Conservation (phyloP, 2,113 vertebrate genomes). For the Mugil cephalus region DNA sequence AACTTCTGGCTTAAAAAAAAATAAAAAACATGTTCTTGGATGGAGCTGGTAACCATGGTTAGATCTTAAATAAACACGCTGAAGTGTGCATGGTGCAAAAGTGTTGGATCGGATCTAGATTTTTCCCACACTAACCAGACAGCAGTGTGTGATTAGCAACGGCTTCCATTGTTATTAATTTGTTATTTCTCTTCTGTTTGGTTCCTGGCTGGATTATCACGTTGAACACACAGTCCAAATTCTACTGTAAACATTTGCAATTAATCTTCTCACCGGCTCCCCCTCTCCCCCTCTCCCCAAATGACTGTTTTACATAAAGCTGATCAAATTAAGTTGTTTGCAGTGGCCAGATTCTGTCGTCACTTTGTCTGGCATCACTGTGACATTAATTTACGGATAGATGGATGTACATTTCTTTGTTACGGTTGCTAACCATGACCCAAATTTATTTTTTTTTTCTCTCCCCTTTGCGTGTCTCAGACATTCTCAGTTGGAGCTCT, state of each 20-base stretch:
- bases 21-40: conserved; percentile 46
- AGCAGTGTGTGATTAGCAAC: conserved; percentile 75
- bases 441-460: conserved; percentile 5
- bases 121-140: conserved; percentile 64
- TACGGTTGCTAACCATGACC: conserved; percentile 52
- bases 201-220: conserved; percentile 80
- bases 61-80: conserved; percentile 66
- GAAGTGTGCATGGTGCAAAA: conserved; percentile 19
- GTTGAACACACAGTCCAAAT: conserved; percentile 83
- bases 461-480: conserved; percentile 47
- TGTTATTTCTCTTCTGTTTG: conserved; percentile 79
- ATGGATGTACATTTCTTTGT: conserved; percentile 53
- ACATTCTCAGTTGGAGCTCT: conserved; percentile 58
- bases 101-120: conserved; percentile 57
- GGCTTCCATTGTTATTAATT: conserved; percentile 79
- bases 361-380: conserved; percentile 69
- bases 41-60: conserved; percentile 28
- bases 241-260: conserved; percentile 86
- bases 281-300: conserved; percentile 21
- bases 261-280: conserved; percentile 72
- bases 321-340: conserved; percentile 86
- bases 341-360: conserved; percentile 72
- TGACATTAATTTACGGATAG: conserved; percentile 37
- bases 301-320: conserved; percentile 83
- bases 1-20: conserved; percentile 29